phyloP scores from a whole-genome alignment of 2,797 vertebrate genomes.

The Lutra lutra region DNA sequence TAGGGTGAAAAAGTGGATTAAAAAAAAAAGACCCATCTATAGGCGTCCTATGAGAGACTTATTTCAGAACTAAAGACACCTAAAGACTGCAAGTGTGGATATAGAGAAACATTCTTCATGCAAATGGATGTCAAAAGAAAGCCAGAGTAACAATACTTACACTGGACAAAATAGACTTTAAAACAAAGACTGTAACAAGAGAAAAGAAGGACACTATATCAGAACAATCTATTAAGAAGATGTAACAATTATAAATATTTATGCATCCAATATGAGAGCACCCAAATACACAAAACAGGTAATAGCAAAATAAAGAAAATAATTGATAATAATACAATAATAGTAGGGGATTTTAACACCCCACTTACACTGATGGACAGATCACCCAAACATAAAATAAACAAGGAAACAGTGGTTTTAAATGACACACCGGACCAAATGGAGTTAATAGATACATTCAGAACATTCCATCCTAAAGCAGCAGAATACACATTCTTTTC shows the following conservation, averaged over 20 bases:
- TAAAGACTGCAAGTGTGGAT: neutral
- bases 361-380: neutral
- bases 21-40: neutral
- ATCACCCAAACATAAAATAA: neutral
- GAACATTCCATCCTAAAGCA: neutral
- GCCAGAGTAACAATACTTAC: neutral
- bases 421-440: neutral
- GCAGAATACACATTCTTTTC: neutral
- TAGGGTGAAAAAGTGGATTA: neutral
- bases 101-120: neutral
- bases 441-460: neutral
- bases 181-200: neutral
- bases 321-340: neutral
- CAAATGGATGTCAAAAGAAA: neutral
- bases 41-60: neutral
- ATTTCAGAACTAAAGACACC: neutral
- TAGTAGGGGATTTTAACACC: neutral
- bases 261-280: neutral
- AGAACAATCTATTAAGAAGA: no score
- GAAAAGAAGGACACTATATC: neutral
- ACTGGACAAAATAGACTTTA: neutral
- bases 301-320: neutral
- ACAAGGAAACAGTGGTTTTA: neutral
- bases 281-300: neutral
- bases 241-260: neutral